A percentile compares a stretch with the other conserved stretches of the same genome.
Evolutionary conservation across 2,113 vertebrate genomes (phyloP).

Genomic region (Trogon melanurus): DNA sequence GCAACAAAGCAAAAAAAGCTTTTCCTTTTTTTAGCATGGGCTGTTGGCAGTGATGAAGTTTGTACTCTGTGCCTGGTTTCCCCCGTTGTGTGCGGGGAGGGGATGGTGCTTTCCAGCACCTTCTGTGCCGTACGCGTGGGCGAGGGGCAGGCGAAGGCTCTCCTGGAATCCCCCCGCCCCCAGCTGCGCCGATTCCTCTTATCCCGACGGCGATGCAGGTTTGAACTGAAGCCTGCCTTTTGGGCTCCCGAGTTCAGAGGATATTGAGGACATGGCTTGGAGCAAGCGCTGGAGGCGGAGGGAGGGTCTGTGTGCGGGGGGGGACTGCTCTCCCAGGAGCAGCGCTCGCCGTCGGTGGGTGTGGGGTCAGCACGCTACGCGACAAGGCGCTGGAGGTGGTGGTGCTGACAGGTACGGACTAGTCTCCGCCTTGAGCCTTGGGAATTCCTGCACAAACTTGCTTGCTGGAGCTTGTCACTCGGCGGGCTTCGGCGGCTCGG

Average conservation of each 20-base stretch:
- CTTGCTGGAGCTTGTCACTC: background rate
- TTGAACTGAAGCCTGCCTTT: background rate
- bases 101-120: constrained; percentile 36
- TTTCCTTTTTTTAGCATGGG: background rate
- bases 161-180: constrained; percentile 1
- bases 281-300: fast-evolving
- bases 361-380: background rate
- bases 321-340: background rate
- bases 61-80: background rate
- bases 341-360: fast-evolving
- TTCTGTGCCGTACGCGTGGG: background rate
- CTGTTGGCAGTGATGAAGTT: constrained; percentile 2
- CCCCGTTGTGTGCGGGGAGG: background rate
- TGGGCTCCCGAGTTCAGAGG: background rate
- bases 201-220: fast-evolving
- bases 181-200: background rate
- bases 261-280: fast-evolving
- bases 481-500: fast-evolving
- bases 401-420: background rate
- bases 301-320: background rate
- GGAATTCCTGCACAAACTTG: background rate
- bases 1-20: background rate
- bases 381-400: background rate
- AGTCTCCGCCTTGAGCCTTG: background rate
- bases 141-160: background rate